Conservation (phyloP, 2,797 vertebrate genomes). For the Anabas testudineus region DNA sequence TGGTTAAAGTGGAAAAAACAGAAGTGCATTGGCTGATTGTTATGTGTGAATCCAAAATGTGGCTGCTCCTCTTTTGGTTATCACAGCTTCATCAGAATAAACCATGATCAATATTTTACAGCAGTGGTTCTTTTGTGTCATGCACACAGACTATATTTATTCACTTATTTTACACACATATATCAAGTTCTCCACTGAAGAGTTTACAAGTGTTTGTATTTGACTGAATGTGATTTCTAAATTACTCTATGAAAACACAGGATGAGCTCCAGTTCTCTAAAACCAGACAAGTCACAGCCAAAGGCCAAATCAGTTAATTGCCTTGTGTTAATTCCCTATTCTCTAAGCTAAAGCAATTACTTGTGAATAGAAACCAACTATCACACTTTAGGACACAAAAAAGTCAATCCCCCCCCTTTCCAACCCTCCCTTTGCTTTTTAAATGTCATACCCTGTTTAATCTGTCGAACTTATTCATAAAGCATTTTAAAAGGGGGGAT, state of each 20-base stretch:
- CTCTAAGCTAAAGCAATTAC: conserved; percentile 81
- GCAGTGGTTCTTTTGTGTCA: conserved; percentile 3
- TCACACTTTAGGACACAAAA: conserved; percentile 67
- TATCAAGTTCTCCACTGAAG: conserved; percentile 16
- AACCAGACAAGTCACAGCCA: conserved; percentile 79
- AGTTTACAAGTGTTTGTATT: conserved; percentile 40
- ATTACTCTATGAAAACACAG: conserved; percentile 72
- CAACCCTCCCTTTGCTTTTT: conserved; percentile 48
- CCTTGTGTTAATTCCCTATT: conserved; percentile 78
- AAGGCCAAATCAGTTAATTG: conserved; percentile 83
- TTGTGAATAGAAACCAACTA: conserved; percentile 78
- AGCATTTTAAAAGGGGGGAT: conserved; percentile 11
- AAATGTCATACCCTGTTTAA: conserved; percentile 55
- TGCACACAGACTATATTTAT: conserved; percentile 5
- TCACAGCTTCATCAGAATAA: conserved; percentile 20
- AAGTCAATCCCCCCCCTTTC: conserved; percentile 37
- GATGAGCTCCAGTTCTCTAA: conserved; percentile 64
- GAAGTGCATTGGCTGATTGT: too few relatives aligned
- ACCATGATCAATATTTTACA: conserved; percentile 3
- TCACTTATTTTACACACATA: conserved; percentile 21
- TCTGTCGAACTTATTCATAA: conserved; percentile 52
- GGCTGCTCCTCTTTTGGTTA: not conserved
- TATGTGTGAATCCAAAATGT: too few relatives aligned
- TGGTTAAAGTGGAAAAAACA: too few relatives aligned
- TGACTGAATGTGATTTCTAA: conserved; percentile 57